Percentiles rank a stretch among this genome's conserved stretches.
phyloP scores from a whole-genome alignment of 1,140 invertebrate species.

The Delia radicum region DNA sequence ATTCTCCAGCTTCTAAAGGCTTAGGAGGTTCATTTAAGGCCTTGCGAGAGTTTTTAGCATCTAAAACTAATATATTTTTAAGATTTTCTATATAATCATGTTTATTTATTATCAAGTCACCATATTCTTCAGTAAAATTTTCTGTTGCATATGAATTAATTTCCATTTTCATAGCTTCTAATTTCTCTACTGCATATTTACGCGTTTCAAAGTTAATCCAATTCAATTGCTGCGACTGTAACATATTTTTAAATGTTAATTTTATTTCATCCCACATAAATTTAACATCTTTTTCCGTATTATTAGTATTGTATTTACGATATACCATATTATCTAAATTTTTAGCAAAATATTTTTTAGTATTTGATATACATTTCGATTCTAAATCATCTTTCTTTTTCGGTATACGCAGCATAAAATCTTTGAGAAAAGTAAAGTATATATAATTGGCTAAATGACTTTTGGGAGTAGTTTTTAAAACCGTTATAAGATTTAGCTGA shows the following conservation, averaged over 20 bases:
- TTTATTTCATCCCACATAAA: slow-evolving; percentile 42
- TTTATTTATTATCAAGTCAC: slow-evolving; percentile 26
- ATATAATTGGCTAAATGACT: slow-evolving; percentile 43
- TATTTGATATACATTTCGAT: slow-evolving; percentile 31
- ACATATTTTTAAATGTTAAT: slow-evolving; percentile 33
- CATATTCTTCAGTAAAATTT: slow-evolving; percentile 41
- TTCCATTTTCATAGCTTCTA: slow-evolving; percentile 39
- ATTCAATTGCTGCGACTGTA: slow-evolving; percentile 36
- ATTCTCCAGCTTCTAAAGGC: slow-evolving; percentile 35
- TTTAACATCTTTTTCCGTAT: slow-evolving; percentile 37
- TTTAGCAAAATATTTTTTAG: slow-evolving; percentile 40
- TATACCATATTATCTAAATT: slow-evolving; percentile 48
- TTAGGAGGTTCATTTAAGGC: slow-evolving; percentile 34
- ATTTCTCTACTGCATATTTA: slow-evolving; percentile 36
- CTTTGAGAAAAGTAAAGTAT: slow-evolving; percentile 34
- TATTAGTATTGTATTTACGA: slow-evolving; percentile 33
- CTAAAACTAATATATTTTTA: not conserved
- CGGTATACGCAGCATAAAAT: slow-evolving; percentile 29
- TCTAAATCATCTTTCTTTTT: slow-evolving; percentile 14
- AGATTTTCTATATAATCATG: slow-evolving; percentile 28
- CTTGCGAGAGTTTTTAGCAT: slow-evolving; percentile 19
- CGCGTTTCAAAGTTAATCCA: slow-evolving; percentile 31
- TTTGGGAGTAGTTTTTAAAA: slow-evolving; percentile 32
- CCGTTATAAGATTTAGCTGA: slow-evolving; percentile 36
- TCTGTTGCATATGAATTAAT: slow-evolving; percentile 38